Base-by-base conservation (phyloP, 1,140 invertebrate genomes). In the Orussus abietinus region DNA sequence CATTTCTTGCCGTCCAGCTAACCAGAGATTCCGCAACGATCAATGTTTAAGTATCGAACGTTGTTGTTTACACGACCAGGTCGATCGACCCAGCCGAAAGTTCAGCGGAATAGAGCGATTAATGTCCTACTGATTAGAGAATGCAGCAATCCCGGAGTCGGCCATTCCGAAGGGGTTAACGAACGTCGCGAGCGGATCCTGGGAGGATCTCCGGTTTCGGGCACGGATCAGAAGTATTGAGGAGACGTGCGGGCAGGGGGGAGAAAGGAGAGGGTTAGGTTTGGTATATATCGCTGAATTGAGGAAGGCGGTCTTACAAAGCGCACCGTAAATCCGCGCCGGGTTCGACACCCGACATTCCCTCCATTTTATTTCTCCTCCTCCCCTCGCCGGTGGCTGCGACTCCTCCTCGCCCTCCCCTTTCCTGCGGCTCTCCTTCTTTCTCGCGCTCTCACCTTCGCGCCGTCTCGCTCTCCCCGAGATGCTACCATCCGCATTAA, bases 241-340 rank as follows among this genome's bases (percentile, higher is more conserved):
- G n/a, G 22, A 25, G 22, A 25, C 22, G 22, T 25, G 6, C 6
- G 6, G 22, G n/a, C 22, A 25, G 30, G 4, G 15, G 19, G 54
- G 41, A 45, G 32, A 31, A 32, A 31, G 50, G 55, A 37, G 47
- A 50, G 52, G 38, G 51, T 57, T 55, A 50, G 57, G 58, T 69
- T n/a, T n/a, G n/a, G n/a, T n/a, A n/a, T n/a, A 61, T 67, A 73
- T 68, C 65, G 66, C 49, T 69, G 66, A 70, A 72, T 71, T 70
- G 70, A 71, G 66, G 66, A 70, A 71, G 69, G 68, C 69, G 69
- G 68, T 64, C 47, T 69, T 69, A 72, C 68, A 73, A 73, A 73
- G 70, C 64, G 57, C 46, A 61, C 66, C 70, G 69, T 73, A 73
- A 73, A 73, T 71, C 69, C 68, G 64, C 59, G 63, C 66, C 46